These are phyloP conservation scores for Turdus rufiventris DNA, from an alignment of 2,113 vertebrate species.

Conservation along the genomic window DNA sequence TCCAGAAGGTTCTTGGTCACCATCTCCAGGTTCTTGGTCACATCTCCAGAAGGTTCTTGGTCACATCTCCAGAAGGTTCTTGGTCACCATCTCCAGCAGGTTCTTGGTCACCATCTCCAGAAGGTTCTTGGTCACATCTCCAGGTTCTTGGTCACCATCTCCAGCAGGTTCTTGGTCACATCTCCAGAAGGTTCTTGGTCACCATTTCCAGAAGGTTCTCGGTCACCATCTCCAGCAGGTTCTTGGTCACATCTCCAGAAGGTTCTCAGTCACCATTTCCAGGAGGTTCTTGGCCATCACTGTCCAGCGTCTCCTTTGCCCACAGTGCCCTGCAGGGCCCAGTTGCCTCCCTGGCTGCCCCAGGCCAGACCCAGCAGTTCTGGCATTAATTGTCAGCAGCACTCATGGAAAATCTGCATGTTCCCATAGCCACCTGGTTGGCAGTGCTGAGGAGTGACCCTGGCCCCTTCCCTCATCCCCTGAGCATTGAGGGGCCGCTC, in stretches of 20 bases:
- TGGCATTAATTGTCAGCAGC: accelerated
- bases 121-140: no score
- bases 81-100: no score
- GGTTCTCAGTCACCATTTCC: neutral
- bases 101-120: no score
- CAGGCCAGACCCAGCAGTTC: accelerated
- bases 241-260: neutral
- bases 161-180: no score
- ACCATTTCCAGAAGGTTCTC: no score
- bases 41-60: no score
- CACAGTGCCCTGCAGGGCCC: neutral
- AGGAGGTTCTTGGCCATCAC: neutral
- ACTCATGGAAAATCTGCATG: accelerated
- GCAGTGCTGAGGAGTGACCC: neutral
- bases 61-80: no score
- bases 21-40: no score
- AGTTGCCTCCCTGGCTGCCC: neutral
- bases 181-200: no score
- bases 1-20: no score
- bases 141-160: no score
- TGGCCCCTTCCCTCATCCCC: neutral
- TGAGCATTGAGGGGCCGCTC: accelerated
- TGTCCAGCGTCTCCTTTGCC: neutral
- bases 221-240: neutral
- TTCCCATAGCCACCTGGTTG: neutral